A percentile compares a stretch with the other conserved stretches of the same genome.
Evolutionary conservation across 2,113 vertebrate genomes (phyloP).

Genomic region (Pungitius pungitius): DNA sequence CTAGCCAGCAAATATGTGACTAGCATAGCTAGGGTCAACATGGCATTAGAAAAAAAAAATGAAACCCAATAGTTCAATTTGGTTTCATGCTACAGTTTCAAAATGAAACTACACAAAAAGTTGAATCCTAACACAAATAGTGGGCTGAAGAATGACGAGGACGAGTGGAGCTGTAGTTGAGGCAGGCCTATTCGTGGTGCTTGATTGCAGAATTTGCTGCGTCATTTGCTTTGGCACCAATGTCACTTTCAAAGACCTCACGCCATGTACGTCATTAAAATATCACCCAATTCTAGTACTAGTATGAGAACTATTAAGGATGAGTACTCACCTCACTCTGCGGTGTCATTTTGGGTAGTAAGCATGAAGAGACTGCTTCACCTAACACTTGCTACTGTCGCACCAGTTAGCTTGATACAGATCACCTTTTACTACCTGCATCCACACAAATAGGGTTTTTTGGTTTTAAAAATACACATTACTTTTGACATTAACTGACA

Average conservation of each 20-base stretch:
- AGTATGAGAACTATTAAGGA: neutral
- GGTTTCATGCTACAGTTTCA: neutral
- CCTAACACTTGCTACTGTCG: neutral
- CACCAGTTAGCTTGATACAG: neutral
- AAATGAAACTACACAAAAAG: neutral
- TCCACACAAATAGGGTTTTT: too few species aligned
- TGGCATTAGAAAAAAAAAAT: neutral
- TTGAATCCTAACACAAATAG: neutral
- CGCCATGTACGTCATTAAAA: neutral
- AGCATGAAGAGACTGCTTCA: neutral
- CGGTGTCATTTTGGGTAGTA: neutral
- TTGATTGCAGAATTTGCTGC: neutral
- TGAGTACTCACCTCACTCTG: neutral
- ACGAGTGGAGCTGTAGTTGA: neutral
- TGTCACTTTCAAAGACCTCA: neutral
- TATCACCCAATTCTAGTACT: neutral
- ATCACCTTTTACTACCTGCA: neutral
- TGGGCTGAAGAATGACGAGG: neutral
- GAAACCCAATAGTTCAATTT: neutral
- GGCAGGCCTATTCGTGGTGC: neutral
- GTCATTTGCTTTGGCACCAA: conserved; percentile 4
- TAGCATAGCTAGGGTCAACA: neutral
- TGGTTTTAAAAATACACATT: too few species aligned
- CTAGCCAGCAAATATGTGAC: neutral
- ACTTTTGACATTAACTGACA: too few species aligned